Percentiles rank a stretch among this genome's conserved stretches.
Conservation (phyloP, 1,140 invertebrate genomes). For the Plutomurus gul region DNA sequence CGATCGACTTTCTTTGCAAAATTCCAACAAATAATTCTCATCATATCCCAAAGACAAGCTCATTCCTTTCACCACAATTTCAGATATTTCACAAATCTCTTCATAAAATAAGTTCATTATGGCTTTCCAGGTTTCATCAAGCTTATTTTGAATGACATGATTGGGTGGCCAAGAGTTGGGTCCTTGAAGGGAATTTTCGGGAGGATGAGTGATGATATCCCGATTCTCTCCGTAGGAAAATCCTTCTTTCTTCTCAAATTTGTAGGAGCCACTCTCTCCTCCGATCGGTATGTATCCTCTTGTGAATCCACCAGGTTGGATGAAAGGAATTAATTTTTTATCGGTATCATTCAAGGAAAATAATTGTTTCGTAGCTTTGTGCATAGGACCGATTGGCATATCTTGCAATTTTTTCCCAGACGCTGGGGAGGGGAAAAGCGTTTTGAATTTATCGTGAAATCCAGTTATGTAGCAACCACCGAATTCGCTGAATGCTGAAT, state of each 20-base stretch:
- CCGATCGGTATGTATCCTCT: not conserved
- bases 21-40: not conserved
- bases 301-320: not conserved
- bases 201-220: not conserved
- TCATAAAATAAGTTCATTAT: not conserved
- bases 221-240: not conserved
- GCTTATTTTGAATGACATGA: not conserved
- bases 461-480: not conserved
- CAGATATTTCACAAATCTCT: slow-evolving; percentile 8
- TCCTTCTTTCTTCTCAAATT: not conserved
- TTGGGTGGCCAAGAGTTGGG: not conserved
- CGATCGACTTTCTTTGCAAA: slow-evolving; percentile 1
- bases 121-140: not conserved
- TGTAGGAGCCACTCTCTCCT: slow-evolving; percentile 21
- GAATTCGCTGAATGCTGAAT: not conserved
- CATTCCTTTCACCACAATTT: not conserved
- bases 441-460: not conserved
- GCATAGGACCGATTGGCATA: not conserved
- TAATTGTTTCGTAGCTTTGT: not conserved
- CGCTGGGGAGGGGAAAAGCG: not conserved
- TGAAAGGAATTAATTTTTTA: not conserved
- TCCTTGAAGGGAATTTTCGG: not conserved
- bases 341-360: not conserved
- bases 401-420: not conserved
- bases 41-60: not conserved